These are phyloP conservation scores for Oxyura jamaicensis DNA, from an alignment of 2,113 vertebrate genomes.

Conservation along the genomic window DNA sequence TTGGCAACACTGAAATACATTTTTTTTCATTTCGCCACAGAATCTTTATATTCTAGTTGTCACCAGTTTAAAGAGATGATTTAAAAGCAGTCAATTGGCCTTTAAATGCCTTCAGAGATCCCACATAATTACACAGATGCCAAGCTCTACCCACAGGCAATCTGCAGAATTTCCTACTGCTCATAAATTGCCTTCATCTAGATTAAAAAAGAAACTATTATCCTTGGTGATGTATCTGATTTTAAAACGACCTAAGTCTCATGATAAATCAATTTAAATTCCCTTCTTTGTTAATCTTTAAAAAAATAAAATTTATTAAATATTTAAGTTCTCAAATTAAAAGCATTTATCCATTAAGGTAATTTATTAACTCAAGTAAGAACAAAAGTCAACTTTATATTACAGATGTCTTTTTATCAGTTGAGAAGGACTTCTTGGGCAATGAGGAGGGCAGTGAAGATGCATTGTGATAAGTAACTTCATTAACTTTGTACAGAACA, in stretches of 20 bases:
- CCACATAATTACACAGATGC: conserved; percentile 68
- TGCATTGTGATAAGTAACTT: background rate
- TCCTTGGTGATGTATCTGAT: conserved; percentile 20
- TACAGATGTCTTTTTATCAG: background rate
- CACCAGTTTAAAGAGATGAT: conserved; percentile 21
- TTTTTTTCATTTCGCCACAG: conserved; percentile 13
- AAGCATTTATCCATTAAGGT: background rate
- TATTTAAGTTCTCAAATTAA: background rate
- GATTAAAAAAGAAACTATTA: conserved; percentile 50
- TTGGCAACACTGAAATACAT: background rate
- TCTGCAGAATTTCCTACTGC: conserved; percentile 61
- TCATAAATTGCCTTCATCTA: conserved; percentile 46
- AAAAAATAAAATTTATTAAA: background rate
- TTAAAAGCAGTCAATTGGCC: conserved; percentile 60
- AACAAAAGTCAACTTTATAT: fast-evolving
- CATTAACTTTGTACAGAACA: background rate
- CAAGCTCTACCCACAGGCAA: conserved; percentile 70
- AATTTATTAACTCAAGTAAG: background rate
- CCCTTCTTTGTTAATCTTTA: background rate
- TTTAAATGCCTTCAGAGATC: conserved; percentile 68
- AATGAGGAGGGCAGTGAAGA: background rate
- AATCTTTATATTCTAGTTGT: conserved; percentile 21
- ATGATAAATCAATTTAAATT: conserved; percentile 1
- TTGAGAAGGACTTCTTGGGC: background rate
- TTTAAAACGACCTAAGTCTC: conserved; percentile 20